Evolutionary conservation across 2,888 invertebrate species (phyloP).

Genomic region (Xylophagus ater): DNA sequence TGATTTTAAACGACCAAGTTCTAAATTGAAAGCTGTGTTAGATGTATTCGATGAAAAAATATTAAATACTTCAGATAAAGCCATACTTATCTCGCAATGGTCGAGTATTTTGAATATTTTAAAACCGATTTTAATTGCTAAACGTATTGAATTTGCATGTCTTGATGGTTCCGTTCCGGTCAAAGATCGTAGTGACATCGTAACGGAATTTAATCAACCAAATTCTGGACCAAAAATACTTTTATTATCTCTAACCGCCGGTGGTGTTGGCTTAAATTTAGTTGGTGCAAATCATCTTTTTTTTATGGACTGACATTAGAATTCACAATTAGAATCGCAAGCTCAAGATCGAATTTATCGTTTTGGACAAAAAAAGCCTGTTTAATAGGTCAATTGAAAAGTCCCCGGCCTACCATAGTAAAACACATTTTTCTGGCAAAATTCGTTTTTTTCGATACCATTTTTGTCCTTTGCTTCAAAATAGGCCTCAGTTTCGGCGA

Average conservation of each 20-base stretch:
- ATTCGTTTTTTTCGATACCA: too few species aligned
- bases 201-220: conserved; percentile 59
- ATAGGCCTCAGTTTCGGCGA: too few species aligned
- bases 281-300: conserved; percentile 86
- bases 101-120: conserved; percentile 67
- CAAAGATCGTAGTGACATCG: conserved; percentile 55
- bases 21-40: conserved; percentile 52
- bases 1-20: conserved; percentile 45
- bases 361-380: conserved; percentile 74
- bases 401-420: too few species aligned
- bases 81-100: conserved; percentile 90
- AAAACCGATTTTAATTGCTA: conserved; percentile 47
- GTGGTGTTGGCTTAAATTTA: conserved; percentile 89
- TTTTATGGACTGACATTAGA: conserved; percentile 90
- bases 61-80: conserved; percentile 50
- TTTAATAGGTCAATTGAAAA: too few species aligned
- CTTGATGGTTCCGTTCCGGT: conserved; percentile 70
- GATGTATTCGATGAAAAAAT: conserved; percentile 46
- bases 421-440: too few species aligned
- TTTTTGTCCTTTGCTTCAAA: too few species aligned
- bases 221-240: conserved; percentile 50
- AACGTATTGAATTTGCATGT: conserved; percentile 46
- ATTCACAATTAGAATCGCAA: conserved; percentile 90
- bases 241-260: conserved; percentile 81
- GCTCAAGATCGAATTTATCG: conserved; percentile 90